Base-by-base conservation (phyloP, 2,113 vertebrate species). In the Ondatra zibethicus region DNA sequence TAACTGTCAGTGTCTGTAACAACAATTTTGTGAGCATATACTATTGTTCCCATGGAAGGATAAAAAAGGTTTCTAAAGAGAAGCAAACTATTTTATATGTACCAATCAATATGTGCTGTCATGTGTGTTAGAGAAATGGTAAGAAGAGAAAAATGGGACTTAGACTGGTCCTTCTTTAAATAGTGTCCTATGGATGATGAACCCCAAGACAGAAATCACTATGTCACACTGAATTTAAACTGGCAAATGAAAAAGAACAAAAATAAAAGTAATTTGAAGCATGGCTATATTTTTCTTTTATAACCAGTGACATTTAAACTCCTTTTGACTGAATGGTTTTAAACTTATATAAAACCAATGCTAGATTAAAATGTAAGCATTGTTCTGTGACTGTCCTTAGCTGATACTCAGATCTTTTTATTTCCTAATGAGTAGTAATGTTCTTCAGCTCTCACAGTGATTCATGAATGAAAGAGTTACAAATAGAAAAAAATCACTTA, bases 381-480 rank as follows among this genome's bases (percentile, higher is more conserved):
- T 65, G 31, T 85, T 70, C 5, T 78, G 16, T 89, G 23, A 92
- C 4, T 88, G 65, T 93, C 85, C 66, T 95, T 93, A 66, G 47
- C 58, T 96, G 87, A 89, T 50, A 75, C 72, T 31, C n/a, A 7
- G 68, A 25, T 81, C 25, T 85, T 92, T 94, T 96, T 75, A 93
- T 39, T 45, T 88, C n/a, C 84, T 91, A 70, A 7, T 85, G 47
- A 23, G 0, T 85, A 97, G 94, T 88, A 68, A 95, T 63, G 61
- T 95, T 95, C 10, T 78, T 36, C 21, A 78, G 50, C 50, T 94
- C 17, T 76, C 45, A 21, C 11, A 92, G 33, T 25, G 8, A 89
- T 89, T 96, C 89, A 96, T 73, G 52, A 95, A 97, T 94, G 76
- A 73, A n/a, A 97, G 7, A 65, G 21, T 91, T 88, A 89, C 55